These are phyloP conservation scores for Neomonachus schauinslandi DNA, from an alignment of 2,113 vertebrate species.

Conservation along the genomic window DNA sequence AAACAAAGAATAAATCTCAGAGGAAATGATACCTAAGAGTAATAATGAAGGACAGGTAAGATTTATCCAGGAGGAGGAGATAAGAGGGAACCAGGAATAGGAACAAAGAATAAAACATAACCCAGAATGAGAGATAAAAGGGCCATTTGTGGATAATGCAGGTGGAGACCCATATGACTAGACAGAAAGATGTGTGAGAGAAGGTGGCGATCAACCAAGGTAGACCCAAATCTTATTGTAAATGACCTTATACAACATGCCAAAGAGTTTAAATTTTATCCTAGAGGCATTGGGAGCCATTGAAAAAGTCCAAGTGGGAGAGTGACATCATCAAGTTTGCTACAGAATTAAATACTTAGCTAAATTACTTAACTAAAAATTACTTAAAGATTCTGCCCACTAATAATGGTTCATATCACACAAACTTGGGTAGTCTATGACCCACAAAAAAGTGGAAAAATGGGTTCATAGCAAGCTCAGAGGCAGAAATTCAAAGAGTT, in stretches of 20 bases:
- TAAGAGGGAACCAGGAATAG: background rate
- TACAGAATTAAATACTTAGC: background rate
- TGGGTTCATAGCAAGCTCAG: background rate
- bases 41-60: background rate
- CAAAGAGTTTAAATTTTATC: background rate
- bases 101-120: background rate
- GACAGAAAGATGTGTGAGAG: background rate
- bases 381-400: background rate
- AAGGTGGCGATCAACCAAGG: background rate
- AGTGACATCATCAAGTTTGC: background rate
- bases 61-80: background rate
- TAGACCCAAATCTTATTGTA: background rate
- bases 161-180: background rate
- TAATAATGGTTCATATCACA: background rate
- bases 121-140: background rate
- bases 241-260: background rate
- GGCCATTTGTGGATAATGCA: background rate
- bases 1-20: background rate
- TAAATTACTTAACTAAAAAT: background rate
- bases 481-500: background rate
- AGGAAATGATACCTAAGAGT: background rate
- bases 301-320: background rate
- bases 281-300: background rate
- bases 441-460: background rate
- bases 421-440: background rate